These are phyloP conservation scores for Falco columbarius DNA, from an alignment of 2,797 vertebrate genomes.

Conservation along the genomic window DNA sequence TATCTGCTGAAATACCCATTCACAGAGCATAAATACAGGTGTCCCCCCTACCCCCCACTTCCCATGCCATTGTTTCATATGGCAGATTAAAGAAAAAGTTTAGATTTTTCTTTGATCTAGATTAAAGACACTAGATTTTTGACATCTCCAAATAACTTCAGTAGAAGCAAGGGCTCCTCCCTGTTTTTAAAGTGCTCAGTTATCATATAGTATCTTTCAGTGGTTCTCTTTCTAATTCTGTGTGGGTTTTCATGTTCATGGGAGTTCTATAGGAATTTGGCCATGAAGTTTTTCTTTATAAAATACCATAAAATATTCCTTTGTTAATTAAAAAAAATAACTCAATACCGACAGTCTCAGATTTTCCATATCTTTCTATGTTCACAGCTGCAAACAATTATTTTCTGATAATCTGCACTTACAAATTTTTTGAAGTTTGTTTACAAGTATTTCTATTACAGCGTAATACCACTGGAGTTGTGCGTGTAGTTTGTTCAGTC, in stretches of 20 bases:
- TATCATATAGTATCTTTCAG: background rate
- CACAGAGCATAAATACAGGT: background rate
- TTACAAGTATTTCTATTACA: background rate
- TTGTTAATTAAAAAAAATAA: background rate
- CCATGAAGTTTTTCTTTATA: background rate
- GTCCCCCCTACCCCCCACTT: fast-evolving
- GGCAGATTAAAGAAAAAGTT: background rate
- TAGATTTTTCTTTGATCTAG: no score
- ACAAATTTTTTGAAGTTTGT: background rate
- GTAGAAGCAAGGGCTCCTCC: background rate
- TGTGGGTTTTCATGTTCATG: background rate
- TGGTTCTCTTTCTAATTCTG: background rate
- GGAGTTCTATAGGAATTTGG: background rate
- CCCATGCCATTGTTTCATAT: background rate
- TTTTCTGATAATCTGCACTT: background rate
- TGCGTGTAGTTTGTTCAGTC: background rate
- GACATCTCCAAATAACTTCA: background rate
- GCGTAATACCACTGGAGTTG: background rate
- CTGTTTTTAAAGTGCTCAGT: background rate
- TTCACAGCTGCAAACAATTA: background rate
- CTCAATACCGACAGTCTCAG: background rate
- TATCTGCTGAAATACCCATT: background rate
- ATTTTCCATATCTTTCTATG: background rate
- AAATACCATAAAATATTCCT: background rate
- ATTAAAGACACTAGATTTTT: background rate